Evolutionary conservation across 2,113 vertebrate species (phyloP).

Genomic region (Crocuta crocuta): DNA sequence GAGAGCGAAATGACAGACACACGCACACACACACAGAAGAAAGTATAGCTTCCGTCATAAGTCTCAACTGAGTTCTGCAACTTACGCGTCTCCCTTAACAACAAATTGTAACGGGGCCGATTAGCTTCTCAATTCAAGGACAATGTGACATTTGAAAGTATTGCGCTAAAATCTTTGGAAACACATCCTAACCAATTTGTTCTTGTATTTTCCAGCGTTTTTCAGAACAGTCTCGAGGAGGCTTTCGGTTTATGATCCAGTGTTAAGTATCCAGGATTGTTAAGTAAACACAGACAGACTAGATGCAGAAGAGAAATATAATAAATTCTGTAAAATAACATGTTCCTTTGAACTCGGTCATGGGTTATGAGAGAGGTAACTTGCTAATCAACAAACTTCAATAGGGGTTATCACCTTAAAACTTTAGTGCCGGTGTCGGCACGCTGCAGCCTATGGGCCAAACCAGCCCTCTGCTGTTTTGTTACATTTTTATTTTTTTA

Average conservation of each 20-base stretch:
- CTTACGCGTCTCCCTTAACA: accelerated
- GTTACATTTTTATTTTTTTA: too few relatives aligned
- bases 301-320: background rate
- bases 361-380: background rate
- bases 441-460: too few relatives aligned
- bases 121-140: background rate
- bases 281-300: background rate
- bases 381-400: background rate
- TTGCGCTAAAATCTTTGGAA: background rate
- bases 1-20: background rate
- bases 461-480: accelerated
- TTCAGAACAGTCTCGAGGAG: background rate
- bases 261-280: too few relatives aligned
- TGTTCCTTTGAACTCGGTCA: background rate
- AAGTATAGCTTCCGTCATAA: background rate
- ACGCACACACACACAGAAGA: background rate
- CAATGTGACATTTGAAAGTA: background rate
- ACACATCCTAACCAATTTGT: background rate
- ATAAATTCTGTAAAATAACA: accelerated
- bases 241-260: background rate
- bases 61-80: accelerated
- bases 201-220: background rate
- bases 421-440: background rate
- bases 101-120: accelerated
- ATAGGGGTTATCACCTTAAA: background rate